These are phyloP conservation scores for Rhabdomys dilectus DNA, from an alignment of 2,113 vertebrate species.

Conservation along the genomic window DNA sequence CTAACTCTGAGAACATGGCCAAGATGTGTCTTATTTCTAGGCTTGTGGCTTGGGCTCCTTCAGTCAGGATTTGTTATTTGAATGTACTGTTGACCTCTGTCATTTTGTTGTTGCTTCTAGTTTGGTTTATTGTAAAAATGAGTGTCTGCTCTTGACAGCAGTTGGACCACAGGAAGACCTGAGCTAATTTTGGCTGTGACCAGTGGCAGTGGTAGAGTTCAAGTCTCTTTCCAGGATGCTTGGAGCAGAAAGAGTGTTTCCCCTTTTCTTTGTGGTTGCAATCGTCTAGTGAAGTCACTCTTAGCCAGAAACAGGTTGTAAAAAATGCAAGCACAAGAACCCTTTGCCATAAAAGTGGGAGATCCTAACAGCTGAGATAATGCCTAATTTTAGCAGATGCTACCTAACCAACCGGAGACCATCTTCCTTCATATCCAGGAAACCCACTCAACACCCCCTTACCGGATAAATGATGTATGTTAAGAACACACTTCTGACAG, in stretches of 20 bases:
- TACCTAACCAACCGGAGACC: background rate
- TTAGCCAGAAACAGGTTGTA: slow-evolving; percentile 64
- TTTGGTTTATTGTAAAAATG: background rate
- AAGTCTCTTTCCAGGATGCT: slow-evolving; percentile 35
- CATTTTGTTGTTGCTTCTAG: background rate
- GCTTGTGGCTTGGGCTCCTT: background rate
- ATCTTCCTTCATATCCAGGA: background rate
- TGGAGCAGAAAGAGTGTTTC: background rate
- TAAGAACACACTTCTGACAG: background rate
- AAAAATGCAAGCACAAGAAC: slow-evolving; percentile 69
- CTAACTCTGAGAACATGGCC: background rate
- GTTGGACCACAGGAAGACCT: background rate
- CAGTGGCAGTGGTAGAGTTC: background rate
- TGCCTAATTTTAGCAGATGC: background rate
- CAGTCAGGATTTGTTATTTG: background rate
- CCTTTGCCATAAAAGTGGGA: background rate
- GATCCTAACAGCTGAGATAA: slow-evolving; percentile 9
- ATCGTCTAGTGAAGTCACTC: slow-evolving; percentile 51
- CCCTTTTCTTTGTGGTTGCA: slow-evolving; percentile 9
- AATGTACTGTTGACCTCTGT: background rate
- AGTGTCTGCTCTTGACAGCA: background rate
- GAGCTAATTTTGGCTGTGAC: background rate
- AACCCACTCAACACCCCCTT: background rate
- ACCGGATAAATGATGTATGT: background rate
- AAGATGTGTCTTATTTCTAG: background rate